Conservation (phyloP, 2,113 vertebrate species). For the Ginglymostoma cirratum region DNA sequence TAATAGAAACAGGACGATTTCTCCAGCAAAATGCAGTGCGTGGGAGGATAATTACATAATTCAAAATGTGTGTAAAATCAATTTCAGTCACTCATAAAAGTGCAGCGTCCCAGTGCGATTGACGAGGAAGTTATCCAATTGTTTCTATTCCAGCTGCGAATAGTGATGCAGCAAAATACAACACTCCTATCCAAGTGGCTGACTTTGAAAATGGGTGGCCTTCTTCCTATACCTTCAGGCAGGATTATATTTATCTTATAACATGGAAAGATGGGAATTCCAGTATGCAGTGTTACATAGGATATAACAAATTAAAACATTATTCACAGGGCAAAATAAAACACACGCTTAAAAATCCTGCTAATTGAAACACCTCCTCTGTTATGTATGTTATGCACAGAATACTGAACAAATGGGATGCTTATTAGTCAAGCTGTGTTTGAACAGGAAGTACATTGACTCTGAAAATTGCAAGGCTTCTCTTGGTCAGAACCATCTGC, state of each 20-base stretch:
- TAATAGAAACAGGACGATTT: background rate
- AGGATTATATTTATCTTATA: background rate
- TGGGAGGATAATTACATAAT: background rate
- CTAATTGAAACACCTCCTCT: background rate
- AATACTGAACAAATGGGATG: background rate
- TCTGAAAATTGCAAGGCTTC: background rate
- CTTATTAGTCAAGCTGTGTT: background rate
- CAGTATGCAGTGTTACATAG: background rate
- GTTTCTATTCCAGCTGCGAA: background rate
- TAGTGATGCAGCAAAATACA: background rate
- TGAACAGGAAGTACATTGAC: background rate
- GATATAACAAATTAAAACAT: background rate
- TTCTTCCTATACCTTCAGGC: background rate
- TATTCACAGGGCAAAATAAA: background rate
- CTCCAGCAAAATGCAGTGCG: background rate
- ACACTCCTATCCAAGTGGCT: background rate
- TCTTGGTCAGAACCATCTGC: background rate
- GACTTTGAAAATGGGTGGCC: background rate
- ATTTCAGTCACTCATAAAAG: background rate
- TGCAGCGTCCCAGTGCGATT: background rate
- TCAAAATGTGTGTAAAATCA: background rate
- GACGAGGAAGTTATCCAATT: background rate
- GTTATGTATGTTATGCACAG: background rate
- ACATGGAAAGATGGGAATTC: background rate
- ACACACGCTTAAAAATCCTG: background rate